Percentiles rank a stretch among this genome's conserved stretches.
Conservation (phyloP, 2,888 invertebrate species). For the Rutpela maculata region DNA sequence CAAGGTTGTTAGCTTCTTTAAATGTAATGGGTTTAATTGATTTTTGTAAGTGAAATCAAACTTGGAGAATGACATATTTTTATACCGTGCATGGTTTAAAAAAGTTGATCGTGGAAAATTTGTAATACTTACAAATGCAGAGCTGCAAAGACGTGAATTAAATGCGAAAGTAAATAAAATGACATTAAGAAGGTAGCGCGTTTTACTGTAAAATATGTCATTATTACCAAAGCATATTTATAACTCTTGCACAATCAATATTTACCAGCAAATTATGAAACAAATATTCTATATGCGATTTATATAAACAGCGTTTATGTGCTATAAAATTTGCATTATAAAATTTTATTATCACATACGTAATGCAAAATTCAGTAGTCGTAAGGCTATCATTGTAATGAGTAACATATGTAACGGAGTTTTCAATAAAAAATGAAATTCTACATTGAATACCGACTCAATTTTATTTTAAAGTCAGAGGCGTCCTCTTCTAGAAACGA, state of each 20-base stretch:
- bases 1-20: slow-evolving; percentile 5
- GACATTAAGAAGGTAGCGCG: slow-evolving; percentile 28
- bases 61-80: slow-evolving; percentile 43
- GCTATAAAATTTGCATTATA: slow-evolving; percentile 16
- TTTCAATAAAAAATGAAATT: too few species aligned
- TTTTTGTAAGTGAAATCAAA: slow-evolving; percentile 44
- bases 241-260: background rate
- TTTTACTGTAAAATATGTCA: slow-evolving; percentile 38
- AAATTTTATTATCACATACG: slow-evolving; percentile 3
- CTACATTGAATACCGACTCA: too few species aligned
- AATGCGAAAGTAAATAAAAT: slow-evolving; percentile 33
- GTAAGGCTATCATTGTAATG: background rate
- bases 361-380: background rate
- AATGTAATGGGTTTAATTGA: slow-evolving; percentile 15
- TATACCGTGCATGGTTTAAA: slow-evolving; percentile 42
- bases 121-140: slow-evolving; percentile 43
- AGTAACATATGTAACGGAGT: background rate
- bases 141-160: slow-evolving; percentile 39
- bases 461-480: too few species aligned
- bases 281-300: background rate
- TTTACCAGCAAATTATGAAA: background rate
- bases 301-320: slow-evolving; percentile 4
- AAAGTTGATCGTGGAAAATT: slow-evolving; percentile 45
- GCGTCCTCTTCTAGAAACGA: too few species aligned
- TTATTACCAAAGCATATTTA: slow-evolving; percentile 33